Percentiles rank a stretch among this genome's conserved stretches.
phyloP scores from a whole-genome alignment of 2,113 vertebrate genomes.

The Channa argus region DNA sequence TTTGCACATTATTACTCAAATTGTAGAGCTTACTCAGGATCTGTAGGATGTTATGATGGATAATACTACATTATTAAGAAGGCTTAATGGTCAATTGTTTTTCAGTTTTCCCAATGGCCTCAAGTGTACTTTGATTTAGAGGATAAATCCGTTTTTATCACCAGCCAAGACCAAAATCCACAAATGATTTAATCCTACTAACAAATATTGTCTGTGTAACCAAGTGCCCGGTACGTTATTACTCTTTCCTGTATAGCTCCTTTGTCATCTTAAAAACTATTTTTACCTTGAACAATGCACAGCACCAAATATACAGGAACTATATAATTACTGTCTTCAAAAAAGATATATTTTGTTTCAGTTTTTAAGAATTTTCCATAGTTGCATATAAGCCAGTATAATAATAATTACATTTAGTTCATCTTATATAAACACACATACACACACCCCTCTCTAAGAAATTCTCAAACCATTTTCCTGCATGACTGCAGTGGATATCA shows the following conservation, averaged over 20 bases:
- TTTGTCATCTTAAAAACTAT: conserved; percentile 1
- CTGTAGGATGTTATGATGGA: neutral
- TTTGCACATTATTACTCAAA: conserved; percentile 24
- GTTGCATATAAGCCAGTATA: too few relatives aligned
- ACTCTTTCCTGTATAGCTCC: neutral
- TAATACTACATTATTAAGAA: neutral
- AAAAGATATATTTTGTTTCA: too few relatives aligned
- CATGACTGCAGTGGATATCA: conserved; percentile 46
- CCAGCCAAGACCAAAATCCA: neutral
- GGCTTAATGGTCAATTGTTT: neutral
- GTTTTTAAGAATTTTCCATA: too few relatives aligned
- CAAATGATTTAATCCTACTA: neutral
- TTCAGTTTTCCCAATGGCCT: neutral
- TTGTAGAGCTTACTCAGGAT: neutral
- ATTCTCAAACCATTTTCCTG: conserved; percentile 8
- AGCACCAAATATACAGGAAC: neutral
- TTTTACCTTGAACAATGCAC: neutral
- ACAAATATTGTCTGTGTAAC: neutral
- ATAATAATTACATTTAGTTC: neutral
- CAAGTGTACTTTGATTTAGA: neutral
- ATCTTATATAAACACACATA: neutral
- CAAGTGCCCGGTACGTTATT: neutral
- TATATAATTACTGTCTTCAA: too few relatives aligned
- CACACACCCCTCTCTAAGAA: conserved; percentile 5
- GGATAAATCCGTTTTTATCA: neutral